Conservation (phyloP, 2,888 invertebrate species). For the Sesia apiformis region DNA sequence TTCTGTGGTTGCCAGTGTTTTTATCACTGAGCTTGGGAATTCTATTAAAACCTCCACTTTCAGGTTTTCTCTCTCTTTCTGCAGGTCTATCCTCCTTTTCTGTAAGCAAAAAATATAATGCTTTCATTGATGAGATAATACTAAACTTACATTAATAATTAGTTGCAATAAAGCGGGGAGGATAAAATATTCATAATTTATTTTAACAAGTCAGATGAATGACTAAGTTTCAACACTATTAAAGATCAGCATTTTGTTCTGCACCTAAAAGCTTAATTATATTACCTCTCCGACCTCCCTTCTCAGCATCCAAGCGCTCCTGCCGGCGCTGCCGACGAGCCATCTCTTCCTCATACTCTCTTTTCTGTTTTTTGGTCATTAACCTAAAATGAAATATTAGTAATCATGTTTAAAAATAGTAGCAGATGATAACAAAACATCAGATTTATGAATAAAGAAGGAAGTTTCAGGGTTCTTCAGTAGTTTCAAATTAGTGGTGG, state of each 20-base stretch:
- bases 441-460: no score
- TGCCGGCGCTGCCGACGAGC: constrained; percentile 73
- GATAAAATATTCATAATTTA: neutral
- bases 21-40: constrained; percentile 72
- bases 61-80: constrained; percentile 47
- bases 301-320: constrained; percentile 52
- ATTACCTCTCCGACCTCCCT: constrained; percentile 32
- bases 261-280: neutral
- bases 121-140: neutral
- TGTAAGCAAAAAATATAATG: constrained; percentile 10
- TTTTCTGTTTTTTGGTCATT: constrained; percentile 87
- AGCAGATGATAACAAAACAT: no score
- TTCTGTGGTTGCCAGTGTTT: constrained; percentile 18
- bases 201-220: neutral
- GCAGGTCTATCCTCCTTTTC: constrained; percentile 33
- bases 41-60: constrained; percentile 42
- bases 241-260: neutral
- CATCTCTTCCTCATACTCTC: constrained; percentile 82
- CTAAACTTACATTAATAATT: neutral
- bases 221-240: neutral
- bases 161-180: neutral
- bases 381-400: constrained; percentile 23
- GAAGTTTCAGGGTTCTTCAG: no score
- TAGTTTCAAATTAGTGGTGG: no score
- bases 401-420: neutral